phyloP scores from a whole-genome alignment of 2,888 invertebrate species.

The Acleris emargana region DNA sequence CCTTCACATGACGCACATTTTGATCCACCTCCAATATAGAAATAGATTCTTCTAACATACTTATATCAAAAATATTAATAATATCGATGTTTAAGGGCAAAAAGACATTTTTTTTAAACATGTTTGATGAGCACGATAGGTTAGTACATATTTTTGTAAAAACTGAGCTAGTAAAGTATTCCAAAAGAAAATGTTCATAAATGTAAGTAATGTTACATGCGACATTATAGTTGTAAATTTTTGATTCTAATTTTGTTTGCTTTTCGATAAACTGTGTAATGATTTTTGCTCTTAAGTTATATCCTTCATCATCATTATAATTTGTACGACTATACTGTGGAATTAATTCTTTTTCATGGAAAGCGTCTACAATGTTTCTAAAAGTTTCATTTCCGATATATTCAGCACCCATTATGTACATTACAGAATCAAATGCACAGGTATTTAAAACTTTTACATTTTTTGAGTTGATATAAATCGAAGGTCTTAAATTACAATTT shows the following conservation, averaged over 20 bases:
- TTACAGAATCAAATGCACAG: conserved; percentile 24
- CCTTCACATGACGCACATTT: conserved; percentile 19
- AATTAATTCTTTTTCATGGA: conserved; percentile 3
- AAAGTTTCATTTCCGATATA: conserved; percentile 13
- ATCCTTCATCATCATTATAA: conserved; percentile 11
- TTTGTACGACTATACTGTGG: conserved; percentile 9
- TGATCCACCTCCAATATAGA: conserved; percentile 12
- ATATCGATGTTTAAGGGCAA: conserved; percentile 7
- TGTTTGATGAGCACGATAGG: conserved; percentile 9
- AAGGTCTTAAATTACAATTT: conserved; percentile 14
- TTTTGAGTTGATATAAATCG: conserved; percentile 4
- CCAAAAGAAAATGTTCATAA: conserved; percentile 4
- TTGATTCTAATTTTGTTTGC: not conserved
- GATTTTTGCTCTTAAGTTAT: conserved; percentile 17
- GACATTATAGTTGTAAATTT: conserved; percentile 8
- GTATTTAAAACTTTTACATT: conserved; percentile 13
- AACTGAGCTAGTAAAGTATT: conserved; percentile 7
- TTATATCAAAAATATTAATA: conserved; percentile 4
- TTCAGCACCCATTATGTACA: conserved; percentile 15
- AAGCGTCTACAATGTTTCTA: conserved; percentile 12
- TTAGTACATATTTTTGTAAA: conserved; percentile 17
- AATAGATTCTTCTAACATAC: conserved; percentile 3
- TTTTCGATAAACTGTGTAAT: conserved; percentile 9
- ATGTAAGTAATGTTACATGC: conserved; percentile 7
- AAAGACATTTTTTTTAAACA: conserved; percentile 5